Conservation (phyloP, 2,113 vertebrate species). For the Perognathus longimembris region DNA sequence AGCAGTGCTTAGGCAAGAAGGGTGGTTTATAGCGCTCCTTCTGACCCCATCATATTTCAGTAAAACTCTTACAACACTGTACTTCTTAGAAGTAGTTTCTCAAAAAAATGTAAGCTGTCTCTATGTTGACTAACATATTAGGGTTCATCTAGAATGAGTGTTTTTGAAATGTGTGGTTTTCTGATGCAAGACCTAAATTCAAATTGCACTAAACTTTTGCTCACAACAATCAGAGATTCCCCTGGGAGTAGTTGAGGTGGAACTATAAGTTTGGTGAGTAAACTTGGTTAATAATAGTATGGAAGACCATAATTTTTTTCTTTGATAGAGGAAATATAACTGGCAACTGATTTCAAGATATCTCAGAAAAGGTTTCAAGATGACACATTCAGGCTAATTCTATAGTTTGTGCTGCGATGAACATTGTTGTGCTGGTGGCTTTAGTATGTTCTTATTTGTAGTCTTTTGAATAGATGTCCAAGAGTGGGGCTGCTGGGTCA, state of each 20-base stretch:
- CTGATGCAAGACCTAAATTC: neutral
- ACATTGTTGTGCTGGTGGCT: too few relatives aligned
- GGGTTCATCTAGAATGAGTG: neutral
- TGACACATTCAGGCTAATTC: neutral
- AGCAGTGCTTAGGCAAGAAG: neutral
- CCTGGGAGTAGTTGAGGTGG: accelerated
- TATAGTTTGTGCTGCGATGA: too few relatives aligned
- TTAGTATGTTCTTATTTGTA: too few relatives aligned
- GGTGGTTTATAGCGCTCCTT: neutral
- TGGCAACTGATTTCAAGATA: neutral
- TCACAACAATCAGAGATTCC: neutral
- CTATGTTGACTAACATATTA: neutral
- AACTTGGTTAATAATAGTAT: neutral
- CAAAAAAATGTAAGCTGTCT: neutral
- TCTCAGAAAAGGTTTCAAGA: neutral
- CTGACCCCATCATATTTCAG: neutral
- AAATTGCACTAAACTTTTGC: neutral
- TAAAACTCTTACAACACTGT: neutral
- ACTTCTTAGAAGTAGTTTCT: neutral
- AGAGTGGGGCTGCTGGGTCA: too few relatives aligned
- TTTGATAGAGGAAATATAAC: neutral
- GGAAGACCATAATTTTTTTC: accelerated
- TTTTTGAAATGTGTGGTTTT: neutral
- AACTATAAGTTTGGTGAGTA: neutral
- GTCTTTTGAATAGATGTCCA: too few relatives aligned